These are phyloP conservation scores for Nipponia nippon DNA, from an alignment of 2,113 vertebrate genomes.

Conservation along the genomic window DNA sequence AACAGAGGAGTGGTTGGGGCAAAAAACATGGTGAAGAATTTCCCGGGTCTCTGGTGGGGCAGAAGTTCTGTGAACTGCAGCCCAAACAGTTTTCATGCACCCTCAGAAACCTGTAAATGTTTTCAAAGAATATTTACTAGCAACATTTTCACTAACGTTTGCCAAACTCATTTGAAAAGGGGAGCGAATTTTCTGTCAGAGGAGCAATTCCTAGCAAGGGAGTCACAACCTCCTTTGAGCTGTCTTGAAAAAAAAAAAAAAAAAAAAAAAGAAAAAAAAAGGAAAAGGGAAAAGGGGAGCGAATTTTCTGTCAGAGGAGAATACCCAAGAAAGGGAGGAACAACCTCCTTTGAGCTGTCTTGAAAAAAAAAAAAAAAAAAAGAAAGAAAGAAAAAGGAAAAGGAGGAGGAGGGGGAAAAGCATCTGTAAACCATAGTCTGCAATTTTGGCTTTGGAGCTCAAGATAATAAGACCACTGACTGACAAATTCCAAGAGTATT, in stretches of 20 bases:
- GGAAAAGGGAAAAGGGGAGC: not conserved
- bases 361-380: not conserved
- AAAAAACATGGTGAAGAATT: not conserved
- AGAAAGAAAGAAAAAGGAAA: not conserved
- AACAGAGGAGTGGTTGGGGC: not conserved
- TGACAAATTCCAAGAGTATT: constrained; percentile 60
- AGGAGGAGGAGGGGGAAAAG: not conserved
- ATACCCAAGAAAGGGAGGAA: not conserved
- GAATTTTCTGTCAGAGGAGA: constrained; percentile 24
- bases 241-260: not conserved
- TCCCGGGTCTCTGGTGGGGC: not conserved
- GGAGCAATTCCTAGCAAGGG: not conserved
- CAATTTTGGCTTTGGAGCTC: constrained; percentile 49
- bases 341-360: not conserved
- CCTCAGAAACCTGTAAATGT: constrained; percentile 31
- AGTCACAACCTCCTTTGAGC: not conserved
- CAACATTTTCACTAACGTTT: constrained; percentile 19
- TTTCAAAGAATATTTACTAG: constrained; percentile 48
- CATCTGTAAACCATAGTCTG: constrained; percentile 63
- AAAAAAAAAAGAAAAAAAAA: not conserved
- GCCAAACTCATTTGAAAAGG: constrained; percentile 33
- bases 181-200: constrained; percentile 3
- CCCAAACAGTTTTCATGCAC: constrained; percentile 9
- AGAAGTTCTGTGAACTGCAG: constrained; percentile 15
- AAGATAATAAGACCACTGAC: constrained; percentile 50